Conservation (phyloP, 2,797 vertebrate species). For the Novumbra hubbsi region DNA sequence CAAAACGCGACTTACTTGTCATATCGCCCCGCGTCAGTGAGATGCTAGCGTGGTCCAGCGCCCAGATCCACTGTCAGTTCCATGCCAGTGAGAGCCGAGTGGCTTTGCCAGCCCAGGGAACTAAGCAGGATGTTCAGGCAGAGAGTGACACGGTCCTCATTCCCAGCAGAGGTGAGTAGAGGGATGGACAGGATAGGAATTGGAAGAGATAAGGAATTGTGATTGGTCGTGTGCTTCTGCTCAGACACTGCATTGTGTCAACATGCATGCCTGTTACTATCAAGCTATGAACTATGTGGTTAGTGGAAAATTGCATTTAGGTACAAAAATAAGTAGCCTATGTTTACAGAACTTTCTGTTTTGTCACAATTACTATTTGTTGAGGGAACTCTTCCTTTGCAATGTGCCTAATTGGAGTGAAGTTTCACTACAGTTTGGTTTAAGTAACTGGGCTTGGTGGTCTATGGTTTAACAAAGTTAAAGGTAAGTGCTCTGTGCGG, state of each 20-base stretch:
- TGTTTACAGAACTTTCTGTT: no score
- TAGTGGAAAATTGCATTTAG: no score
- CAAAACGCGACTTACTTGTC: not conserved
- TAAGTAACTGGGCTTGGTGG: no score
- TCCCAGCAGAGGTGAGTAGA: conserved; percentile 89
- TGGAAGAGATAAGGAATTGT: not conserved
- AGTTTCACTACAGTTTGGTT: no score
- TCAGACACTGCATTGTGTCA: not conserved
- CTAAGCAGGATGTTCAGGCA: conserved; percentile 92
- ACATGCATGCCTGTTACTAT: not conserved
- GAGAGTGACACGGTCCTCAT: conserved; percentile 96
- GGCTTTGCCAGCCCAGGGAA: conserved; percentile 81
- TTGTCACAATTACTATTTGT: no score
- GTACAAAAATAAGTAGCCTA: no score
- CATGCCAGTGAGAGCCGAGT: conserved; percentile 93
- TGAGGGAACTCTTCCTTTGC: no score
- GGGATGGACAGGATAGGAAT: not conserved
- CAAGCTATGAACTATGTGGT: not conserved
- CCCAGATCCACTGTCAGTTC: conserved; percentile 98
- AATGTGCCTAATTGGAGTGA: no score
- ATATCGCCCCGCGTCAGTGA: conserved; percentile 74
- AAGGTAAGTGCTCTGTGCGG: no score
- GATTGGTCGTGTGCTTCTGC: not conserved
- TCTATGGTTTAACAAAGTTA: no score
- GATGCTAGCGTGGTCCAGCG: conserved; percentile 96